Evolutionary conservation across 92 coral and sea anemone genomes (phyloP).

Genomic region (Desmophyllum pertusum): DNA sequence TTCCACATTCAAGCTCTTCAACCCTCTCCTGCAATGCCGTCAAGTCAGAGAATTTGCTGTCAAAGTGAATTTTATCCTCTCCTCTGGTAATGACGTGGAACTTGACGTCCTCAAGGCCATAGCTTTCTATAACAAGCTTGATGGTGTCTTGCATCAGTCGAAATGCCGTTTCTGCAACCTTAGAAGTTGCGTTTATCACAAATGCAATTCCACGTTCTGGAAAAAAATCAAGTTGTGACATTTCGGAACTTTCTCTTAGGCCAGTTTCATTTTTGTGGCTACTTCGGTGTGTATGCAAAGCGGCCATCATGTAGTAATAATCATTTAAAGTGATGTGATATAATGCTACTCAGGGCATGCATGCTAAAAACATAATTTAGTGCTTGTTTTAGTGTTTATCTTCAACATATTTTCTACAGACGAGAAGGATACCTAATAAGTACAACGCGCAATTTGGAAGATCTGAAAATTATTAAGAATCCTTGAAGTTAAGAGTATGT

Average conservation of each 20-base stretch:
- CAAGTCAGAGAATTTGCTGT: neutral
- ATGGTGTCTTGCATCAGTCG: constrained; percentile 70
- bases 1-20: neutral
- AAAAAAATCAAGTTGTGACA: neutral
- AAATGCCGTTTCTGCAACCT: constrained; percentile 45
- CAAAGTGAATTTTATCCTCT: constrained; percentile 42
- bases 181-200: constrained; percentile 60
- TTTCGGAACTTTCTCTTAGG: neutral
- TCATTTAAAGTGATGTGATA: no score
- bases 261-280: no score
- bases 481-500: no score
- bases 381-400: no score
- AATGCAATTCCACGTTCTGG: constrained; percentile 46
- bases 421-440: no score
- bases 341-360: no score
- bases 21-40: neutral
- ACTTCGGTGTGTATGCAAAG: no score
- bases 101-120: constrained; percentile 55
- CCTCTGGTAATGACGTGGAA: constrained; percentile 61
- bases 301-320: no score
- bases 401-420: no score
- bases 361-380: no score
- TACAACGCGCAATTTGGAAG: no score
- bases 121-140: constrained; percentile 67
- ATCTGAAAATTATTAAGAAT: no score